Percentiles rank a stretch among this genome's conserved stretches.
These are phyloP conservation scores for Bombus confusus DNA, from an alignment of 1,140 invertebrate species.

Conservation along the genomic window DNA sequence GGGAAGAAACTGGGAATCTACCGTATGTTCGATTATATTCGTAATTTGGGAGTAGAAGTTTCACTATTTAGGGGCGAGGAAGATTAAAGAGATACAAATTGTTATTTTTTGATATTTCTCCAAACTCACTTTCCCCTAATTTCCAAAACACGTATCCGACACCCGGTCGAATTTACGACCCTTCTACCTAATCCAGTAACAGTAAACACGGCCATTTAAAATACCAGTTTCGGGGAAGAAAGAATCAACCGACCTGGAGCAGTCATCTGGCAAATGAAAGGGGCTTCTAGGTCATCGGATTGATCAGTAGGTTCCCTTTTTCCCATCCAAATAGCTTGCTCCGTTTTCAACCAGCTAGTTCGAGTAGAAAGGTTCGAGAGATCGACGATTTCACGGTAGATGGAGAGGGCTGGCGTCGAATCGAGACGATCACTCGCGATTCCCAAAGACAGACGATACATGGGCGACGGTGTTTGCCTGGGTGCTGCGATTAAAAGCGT, in stretches of 20 bases:
- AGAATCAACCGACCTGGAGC: not conserved
- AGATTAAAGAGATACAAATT: too few relatives aligned
- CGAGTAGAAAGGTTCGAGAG: not conserved
- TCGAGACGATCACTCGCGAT: slow-evolving; percentile 27
- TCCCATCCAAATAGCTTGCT: not conserved
- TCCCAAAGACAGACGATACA: slow-evolving; percentile 48
- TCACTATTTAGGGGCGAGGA: too few relatives aligned
- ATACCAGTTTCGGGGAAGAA: slow-evolving; percentile 5
- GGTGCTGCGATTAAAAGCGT: slow-evolving; percentile 69
- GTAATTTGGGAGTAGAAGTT: too few relatives aligned
- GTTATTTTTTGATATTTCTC: not conserved
- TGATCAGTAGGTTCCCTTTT: not conserved
- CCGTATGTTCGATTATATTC: too few relatives aligned
- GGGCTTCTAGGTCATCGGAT: not conserved
- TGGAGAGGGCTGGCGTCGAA: not conserved
- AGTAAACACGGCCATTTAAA: slow-evolving; percentile 15
- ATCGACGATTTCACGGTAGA: not conserved
- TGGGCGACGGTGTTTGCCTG: slow-evolving; percentile 59
- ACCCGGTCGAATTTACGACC: too few relatives aligned
- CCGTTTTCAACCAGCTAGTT: not conserved
- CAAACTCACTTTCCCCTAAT: not conserved
- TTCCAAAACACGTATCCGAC: not conserved
- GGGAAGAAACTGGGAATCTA: too few relatives aligned
- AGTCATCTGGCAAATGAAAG: slow-evolving; percentile 13
- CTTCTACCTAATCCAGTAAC: not conserved